Conservation (phyloP, 2,888 invertebrate genomes). For the Drosophila atripex region DNA sequence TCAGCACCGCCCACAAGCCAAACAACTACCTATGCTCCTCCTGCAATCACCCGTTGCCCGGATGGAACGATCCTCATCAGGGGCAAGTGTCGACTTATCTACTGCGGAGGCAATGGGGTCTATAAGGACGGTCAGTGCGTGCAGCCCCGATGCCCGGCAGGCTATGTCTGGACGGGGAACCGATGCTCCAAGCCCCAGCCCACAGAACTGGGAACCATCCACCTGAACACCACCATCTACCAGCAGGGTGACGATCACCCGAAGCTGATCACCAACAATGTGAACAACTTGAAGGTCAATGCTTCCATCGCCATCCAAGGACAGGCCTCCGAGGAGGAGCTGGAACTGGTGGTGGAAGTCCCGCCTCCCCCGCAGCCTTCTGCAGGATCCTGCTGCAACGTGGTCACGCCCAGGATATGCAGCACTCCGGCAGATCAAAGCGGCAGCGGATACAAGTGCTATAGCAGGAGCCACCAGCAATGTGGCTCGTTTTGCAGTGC, state of each 20-base stretch:
- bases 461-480: conserved; percentile 57
- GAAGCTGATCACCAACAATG: conserved; percentile 57
- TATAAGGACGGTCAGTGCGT: conserved; percentile 60
- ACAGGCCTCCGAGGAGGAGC: conserved; percentile 37
- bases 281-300: conserved; percentile 64
- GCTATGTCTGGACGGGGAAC: conserved; percentile 69
- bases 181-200: conserved; percentile 57
- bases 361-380: background rate
- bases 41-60: conserved; percentile 53
- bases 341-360: conserved; percentile 6
- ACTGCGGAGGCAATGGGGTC: conserved; percentile 60
- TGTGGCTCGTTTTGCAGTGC: conserved; percentile 75
- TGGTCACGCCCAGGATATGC: conserved; percentile 75
- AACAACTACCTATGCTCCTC: conserved; percentile 36
- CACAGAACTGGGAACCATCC: conserved; percentile 43
- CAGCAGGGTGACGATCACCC: conserved; percentile 41
- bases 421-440: conserved; percentile 18
- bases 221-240: conserved; percentile 47
- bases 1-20: background rate
- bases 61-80: conserved; percentile 59
- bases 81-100: conserved; percentile 64
- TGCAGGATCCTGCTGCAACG: conserved; percentile 64
- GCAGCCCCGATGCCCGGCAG: conserved; percentile 61
- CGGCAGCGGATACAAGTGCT: conserved; percentile 66
- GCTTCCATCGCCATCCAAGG: conserved; percentile 44